A percentile compares a stretch with the other conserved stretches of the same genome.
Evolutionary conservation across 2,113 vertebrate genomes (phyloP).

Genomic region (Symphodus melops): DNA sequence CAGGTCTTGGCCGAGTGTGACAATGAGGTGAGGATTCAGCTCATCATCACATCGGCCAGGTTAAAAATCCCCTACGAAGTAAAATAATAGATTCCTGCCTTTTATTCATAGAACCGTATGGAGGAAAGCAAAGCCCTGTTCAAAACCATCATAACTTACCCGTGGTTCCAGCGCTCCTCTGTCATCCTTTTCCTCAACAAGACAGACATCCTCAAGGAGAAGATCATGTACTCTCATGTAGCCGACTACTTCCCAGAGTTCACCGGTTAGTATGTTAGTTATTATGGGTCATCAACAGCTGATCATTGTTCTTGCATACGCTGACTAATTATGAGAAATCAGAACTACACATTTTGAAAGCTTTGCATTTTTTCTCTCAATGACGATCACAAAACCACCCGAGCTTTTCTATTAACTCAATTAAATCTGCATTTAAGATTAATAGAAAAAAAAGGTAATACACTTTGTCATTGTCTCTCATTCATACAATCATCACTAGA

Average conservation of each 20-base stretch:
- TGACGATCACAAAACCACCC: too few relatives aligned
- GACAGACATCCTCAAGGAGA: constrained; percentile 92
- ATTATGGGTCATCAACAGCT: too few relatives aligned
- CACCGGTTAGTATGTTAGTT: constrained; percentile 79
- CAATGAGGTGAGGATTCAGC: constrained; percentile 89
- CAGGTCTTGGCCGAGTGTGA: constrained; percentile 97
- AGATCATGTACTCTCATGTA: constrained; percentile 89
- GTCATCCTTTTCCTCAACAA: constrained; percentile 94
- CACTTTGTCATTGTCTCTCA: not conserved
- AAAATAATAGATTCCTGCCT: too few relatives aligned
- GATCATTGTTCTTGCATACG: too few relatives aligned
- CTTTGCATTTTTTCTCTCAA: too few relatives aligned
- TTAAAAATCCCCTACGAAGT: not conserved
- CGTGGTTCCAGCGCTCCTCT: constrained; percentile 92
- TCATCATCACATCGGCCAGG: not conserved
- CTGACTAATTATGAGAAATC: too few relatives aligned
- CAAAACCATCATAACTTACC: constrained; percentile 92
- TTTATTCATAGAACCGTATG: constrained; percentile 81
- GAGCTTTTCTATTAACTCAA: too few relatives aligned
- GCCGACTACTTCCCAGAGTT: constrained; percentile 91
- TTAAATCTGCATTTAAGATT: too few relatives aligned
- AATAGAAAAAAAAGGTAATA: too few relatives aligned
- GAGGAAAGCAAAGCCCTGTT: constrained; percentile 91
- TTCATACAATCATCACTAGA: not conserved
- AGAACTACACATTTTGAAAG: too few relatives aligned